Evolutionary conservation across 2,113 vertebrate species (phyloP), one percentile per base, ranked within the genome.

Genomic region (Scalopus aquaticus): DNA sequence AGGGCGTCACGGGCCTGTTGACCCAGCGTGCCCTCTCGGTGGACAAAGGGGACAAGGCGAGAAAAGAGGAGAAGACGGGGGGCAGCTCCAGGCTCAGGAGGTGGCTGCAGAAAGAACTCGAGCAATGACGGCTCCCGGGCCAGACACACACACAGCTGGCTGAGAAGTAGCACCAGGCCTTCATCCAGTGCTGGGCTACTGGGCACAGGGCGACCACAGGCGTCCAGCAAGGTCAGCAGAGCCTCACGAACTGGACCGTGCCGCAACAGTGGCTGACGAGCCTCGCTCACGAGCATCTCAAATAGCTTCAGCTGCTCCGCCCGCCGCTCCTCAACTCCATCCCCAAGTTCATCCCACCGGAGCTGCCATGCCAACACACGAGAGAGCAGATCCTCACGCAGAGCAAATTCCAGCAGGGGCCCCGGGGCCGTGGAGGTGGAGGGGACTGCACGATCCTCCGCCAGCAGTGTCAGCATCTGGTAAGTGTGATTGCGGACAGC

Each of bases 1-100:
- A 99, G 98, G 0, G 99, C 99, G 0, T 99, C 99, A 0, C 99
- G 98, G 0, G 99, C 99, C 98, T 99, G 99, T 96, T 99, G 99
- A 17, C 99, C 99, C 32, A 99, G 98, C 4, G 98, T 91, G 0
- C 99, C 99, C 85, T 99, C 99, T 30, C 99, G 99, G 98, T 99
- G 99, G 96, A 99, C 99, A 98, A 99, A 99, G 19, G 99, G 99
- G 86, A 99, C 99, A 30, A 99, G 99, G 82, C 99, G 99, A 67
- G 99, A 99, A 98, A 99, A 99, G 97, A 99, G 98, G 60, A 99
- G 98, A 95, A 99, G 99, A 92, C 99, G 99, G 95, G 7, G 99
- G 98, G 97, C 97, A 98, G 99, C 97, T 99, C 99, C 0, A 96
- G 99, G 99, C 93, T 99, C 99, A 0, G 98, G 51, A 16, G 98